Base-by-base conservation (phyloP, 2,888 invertebrate species). In the Clostera curtula region DNA sequence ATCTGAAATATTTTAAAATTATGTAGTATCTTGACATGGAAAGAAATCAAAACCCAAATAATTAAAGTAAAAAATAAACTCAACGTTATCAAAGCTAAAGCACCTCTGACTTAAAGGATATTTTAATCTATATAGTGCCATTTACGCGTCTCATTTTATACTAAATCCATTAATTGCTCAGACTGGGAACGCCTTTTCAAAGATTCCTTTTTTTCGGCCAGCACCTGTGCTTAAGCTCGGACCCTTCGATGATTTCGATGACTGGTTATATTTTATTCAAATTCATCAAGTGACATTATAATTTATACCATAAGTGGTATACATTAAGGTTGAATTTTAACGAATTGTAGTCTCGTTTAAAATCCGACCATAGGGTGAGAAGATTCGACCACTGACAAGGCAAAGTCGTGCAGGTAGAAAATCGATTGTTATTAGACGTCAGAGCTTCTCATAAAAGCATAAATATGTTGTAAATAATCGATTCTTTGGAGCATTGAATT, bases 101-200 rank as follows among this genome's bases (percentile, higher is more conserved):
- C 7, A 33, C 38, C 40, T 36, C 36, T 42, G 47, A 18, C 38
- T 40, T 47, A 23, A 50, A 49, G 53, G 49, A 50, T 40, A 41
- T 49, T 48, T 45, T 43, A 39, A 45, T 40, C 46, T 51, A 41
- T 46, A 39, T 36, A 37, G 36, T 33, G 34, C 56, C 57, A 58
- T 66, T 62, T 62, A 61, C 58, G 56, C 49, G 51, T 56, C 63
- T 60, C 55, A 70, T 71, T 68, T 63, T 63, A 60, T 60, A 59
- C 51, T 45, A 56, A 69, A 66, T 65, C 67, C 69, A 70, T 77
- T 77, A 76, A 77, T 79, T 76, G 73, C 61, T 60, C 48, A 42
- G 60, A 69, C 71, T 55, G 53, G 51, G 46, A 35, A 40, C 39
- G 35, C 43, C 47, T 60, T 63, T 66, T 58, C 51, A 43, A 49